Base-by-base conservation (phyloP, 2,888 invertebrate species). In the Cerastis leucographa region DNA sequence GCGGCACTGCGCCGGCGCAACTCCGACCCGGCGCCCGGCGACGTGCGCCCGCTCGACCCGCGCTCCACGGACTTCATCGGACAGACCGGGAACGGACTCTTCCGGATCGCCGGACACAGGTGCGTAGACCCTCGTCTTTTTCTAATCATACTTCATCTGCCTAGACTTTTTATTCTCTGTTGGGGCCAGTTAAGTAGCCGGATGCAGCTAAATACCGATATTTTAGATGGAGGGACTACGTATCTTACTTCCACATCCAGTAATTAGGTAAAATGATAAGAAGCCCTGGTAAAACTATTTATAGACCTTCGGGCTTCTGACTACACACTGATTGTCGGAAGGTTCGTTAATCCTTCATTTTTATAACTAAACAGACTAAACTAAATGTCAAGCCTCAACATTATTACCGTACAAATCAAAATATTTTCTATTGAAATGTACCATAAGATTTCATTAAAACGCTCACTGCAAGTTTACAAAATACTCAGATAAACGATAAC, bases 81-180 rank as follows among this genome's bases (percentile, higher is more conserved):
- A 70, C 94, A 96, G 92, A 95, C 91, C 74, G 97, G 89, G 95
- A 98, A 95, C 97, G 97, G 97, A 93, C 97, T 97, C 67, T 98
- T 98, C 87, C 97, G 97, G 22, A 97, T 98, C 85, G 98, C 98
- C 0, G 98, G 98, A 0, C 98, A 98, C 94, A 97, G 97, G 97
- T 96, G 49, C 3, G 3, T 3, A 12, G 2, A 71, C n/a, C n/a
- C n/a, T 14, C 7, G 5, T 4, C 4, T 25, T 29, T 14, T 56
- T 25, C 25, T 35, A 35, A 17, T 56, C 7, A 17, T 25, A 8
- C 25, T 56, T 25, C 56, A 17, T 56, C 14, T 56, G 25, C 25
- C 56, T 56, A 25, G 25, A 0, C 1, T 25, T 54, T 54, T 12
- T 54, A 2, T 25, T 54, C n/a, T 25, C 25, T 56, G 7, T 56